Evolutionary conservation across 2,797 vertebrate genomes (phyloP).

Genomic region (Sebastes oblongus): DNA sequence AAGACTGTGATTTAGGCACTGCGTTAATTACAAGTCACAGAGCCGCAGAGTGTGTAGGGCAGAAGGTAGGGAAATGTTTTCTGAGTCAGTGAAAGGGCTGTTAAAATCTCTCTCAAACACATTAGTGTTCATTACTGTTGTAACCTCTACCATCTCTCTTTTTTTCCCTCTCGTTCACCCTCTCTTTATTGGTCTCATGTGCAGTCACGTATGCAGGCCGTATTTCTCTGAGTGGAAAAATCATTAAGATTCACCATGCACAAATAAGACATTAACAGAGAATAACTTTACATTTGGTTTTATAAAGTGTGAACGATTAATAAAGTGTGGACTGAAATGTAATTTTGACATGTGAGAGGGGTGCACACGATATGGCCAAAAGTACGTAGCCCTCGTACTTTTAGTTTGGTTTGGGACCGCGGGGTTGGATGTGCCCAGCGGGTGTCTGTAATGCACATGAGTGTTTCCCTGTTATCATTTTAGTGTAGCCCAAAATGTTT

Average conservation of each 20-base stretch:
- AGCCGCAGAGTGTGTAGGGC: constrained; percentile 57
- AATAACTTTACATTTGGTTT: constrained; percentile 18
- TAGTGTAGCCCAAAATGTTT: constrained; percentile 37
- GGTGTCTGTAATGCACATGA: constrained; percentile 12
- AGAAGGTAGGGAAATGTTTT: constrained; percentile 60
- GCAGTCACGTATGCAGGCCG: constrained; percentile 45
- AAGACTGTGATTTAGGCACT: constrained; percentile 59
- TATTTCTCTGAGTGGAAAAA: constrained; percentile 46
- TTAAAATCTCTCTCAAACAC: constrained; percentile 70
- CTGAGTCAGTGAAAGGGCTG: constrained; percentile 59
- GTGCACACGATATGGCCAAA: neutral
- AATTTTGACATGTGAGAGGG: neutral
- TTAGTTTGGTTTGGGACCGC: neutral
- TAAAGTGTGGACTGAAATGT: neutral
- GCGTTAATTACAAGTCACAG: constrained; percentile 66
- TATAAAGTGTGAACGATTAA: constrained; percentile 2
- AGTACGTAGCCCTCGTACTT: neutral
- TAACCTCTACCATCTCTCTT: constrained; percentile 54
- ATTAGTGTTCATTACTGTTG: constrained; percentile 70
- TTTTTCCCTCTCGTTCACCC: neutral
- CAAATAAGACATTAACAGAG: constrained; percentile 19
- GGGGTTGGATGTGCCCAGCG: neutral
- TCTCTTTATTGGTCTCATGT: constrained; percentile 55
- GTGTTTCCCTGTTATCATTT: constrained; percentile 43
- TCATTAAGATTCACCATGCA: constrained; percentile 26